Evolutionary conservation across 2,113 vertebrate genomes (phyloP), one percentile per base, ranked within the genome.

Genomic region (Phyllopteryx taeniolatus): DNA sequence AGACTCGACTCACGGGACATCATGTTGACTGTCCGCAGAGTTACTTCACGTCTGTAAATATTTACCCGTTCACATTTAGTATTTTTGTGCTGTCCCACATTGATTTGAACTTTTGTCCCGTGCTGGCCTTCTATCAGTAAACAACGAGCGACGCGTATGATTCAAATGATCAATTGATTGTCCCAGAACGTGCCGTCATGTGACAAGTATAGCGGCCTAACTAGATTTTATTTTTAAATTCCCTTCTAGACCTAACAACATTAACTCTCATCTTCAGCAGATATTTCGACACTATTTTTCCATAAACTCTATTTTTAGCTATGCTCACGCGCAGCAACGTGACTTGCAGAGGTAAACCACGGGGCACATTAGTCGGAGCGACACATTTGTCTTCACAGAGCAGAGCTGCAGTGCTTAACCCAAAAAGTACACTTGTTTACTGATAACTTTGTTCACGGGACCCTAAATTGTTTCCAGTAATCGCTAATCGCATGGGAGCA

Each of bases 11-110:
- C 74, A 15, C 54, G 61, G 65, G 49, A 69, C 60, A 67, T 15
- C 54, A 5, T 71, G 70, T 70, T 85, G 75, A 80, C 73, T 71
- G 67, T 68, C 60, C 79, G 56, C 46, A 67, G 74, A 73, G 81
- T 71, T 71, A 65, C 74, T 62, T 67, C 63, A 5, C 13, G 74
- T 75, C 76, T n/a, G 84, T 86, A 90, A 91, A 91, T 89, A 87
- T 91, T 89, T 88, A 86, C 79, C 69, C 8, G 67, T 75, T 76
- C 70, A 72, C 46, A 63, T 80, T 86, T 70, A 80, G 80, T 39
- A 47, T 79, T 79, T 71, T 68, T 22, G 71, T 43, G 66, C 57
- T 33, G 35, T 79, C 77, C 77, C 56, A 72, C 67, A 43, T 75
- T 68, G 39, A 73, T 69, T 72, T 79, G 72, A 84, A 85, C 74